Evolutionary conservation across 2,888 invertebrate species (phyloP).

Genomic region (Pilophorus perplexus): DNA sequence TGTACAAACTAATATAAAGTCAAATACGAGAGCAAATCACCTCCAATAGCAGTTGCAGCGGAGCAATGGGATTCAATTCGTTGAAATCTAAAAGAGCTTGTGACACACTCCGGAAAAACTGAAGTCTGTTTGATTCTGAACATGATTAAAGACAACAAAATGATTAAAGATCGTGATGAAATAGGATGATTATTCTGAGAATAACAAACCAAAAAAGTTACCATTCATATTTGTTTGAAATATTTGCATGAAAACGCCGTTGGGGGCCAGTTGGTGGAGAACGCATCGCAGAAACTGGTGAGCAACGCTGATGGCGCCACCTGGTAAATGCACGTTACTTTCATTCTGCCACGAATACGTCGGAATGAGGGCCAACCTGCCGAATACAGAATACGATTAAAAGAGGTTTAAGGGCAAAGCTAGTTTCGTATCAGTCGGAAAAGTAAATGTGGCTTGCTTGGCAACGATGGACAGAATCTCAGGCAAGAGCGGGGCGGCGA

Average conservation of each 20-base stretch:
- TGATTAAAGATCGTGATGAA: not conserved
- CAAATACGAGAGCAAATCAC: no score
- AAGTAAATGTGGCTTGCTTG: slow-evolving; percentile 64
- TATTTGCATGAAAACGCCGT: slow-evolving; percentile 94
- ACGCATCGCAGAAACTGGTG: slow-evolving; percentile 96
- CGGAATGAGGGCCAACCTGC: slow-evolving; percentile 70
- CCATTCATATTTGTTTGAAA: slow-evolving; percentile 87
- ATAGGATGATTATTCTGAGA: no score
- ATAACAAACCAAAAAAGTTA: slow-evolving; percentile 51
- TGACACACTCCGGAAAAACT: slow-evolving; percentile 92
- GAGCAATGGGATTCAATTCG: slow-evolving; percentile 91
- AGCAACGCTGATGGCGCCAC: slow-evolving; percentile 92
- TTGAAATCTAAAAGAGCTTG: slow-evolving; percentile 92
- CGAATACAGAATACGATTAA: not conserved
- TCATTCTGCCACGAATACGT: slow-evolving; percentile 88
- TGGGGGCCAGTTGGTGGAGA: slow-evolving; percentile 93
- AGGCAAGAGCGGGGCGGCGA: slow-evolving; percentile 91
- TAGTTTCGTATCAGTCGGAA: no score
- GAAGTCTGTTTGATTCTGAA: slow-evolving; percentile 67
- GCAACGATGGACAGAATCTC: slow-evolving; percentile 86
- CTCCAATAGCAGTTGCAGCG: slow-evolving; percentile 86
- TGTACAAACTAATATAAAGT: not conserved
- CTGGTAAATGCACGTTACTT: slow-evolving; percentile 83
- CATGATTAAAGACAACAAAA: no score
- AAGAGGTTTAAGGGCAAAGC: no score